Conservation (phyloP, 1,140 invertebrate species). For the Drosophila oshimai region DNA sequence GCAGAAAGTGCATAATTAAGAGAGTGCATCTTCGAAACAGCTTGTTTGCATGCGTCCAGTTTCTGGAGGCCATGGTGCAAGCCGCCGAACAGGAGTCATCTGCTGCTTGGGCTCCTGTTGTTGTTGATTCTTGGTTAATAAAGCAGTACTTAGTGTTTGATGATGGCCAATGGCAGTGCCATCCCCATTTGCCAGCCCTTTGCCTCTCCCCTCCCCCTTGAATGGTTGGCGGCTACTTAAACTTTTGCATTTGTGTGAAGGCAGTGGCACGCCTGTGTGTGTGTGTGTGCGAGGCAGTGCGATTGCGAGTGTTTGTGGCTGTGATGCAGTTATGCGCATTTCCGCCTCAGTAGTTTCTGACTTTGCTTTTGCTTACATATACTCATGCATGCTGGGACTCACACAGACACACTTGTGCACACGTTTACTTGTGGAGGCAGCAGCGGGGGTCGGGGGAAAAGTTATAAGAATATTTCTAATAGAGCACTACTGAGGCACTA, state of each 20-base stretch:
- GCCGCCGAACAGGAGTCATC: not conserved
- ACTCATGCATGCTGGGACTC: conserved; percentile 28
- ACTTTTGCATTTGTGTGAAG: conserved; percentile 18
- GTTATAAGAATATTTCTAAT: no score
- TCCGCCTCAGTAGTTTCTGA: conserved; percentile 66
- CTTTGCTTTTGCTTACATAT: conserved; percentile 68
- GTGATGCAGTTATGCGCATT: conserved; percentile 75
- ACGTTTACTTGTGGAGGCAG: not conserved
- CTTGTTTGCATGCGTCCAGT: conserved; percentile 24
- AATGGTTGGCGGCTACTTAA: conserved; percentile 59
- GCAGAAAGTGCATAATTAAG: conserved; percentile 63
- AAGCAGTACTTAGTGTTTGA: conserved; percentile 67
- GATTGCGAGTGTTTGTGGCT: conserved; percentile 4
- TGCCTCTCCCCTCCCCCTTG: conserved; percentile 4
- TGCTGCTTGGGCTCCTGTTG: conserved; percentile 1
- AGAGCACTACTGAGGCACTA: not conserved
- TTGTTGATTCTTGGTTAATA: conserved; percentile 61
- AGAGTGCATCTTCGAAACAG: conserved; percentile 11
- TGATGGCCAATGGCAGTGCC: conserved; percentile 22
- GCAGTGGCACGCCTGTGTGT: no score
- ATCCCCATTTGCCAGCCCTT: conserved; percentile 22
- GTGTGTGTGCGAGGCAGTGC: conserved; percentile 3
- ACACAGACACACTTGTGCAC: conserved; percentile 2
- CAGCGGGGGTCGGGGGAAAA: conserved; percentile 7
- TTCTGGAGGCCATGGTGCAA: conserved; percentile 5